Evolutionary conservation across 2,113 vertebrate genomes (phyloP), one percentile per base, ranked within the genome.

Genomic region (Sinosuthora webbiana): DNA sequence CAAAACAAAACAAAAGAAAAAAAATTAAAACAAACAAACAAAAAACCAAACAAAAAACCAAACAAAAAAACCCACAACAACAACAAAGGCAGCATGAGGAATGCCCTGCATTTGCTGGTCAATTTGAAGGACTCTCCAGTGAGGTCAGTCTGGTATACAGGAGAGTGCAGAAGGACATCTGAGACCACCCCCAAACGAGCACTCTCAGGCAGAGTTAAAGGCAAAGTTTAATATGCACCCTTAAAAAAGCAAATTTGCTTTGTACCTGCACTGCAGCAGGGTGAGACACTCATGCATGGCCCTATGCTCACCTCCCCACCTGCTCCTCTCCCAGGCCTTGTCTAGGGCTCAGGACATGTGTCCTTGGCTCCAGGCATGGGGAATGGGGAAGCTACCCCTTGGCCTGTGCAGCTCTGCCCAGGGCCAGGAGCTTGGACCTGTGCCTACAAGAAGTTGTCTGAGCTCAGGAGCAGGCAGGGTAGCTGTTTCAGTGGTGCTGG

Each of bases 261-360:
- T 62, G 17, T 37, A 30, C 17, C 21, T 70, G 33, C 0, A 0
- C 60, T 79, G 53, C 71, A 68, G 31, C 41, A 82, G 53, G 39
- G 37, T 60, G 33, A 84, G 65, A 83, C 52, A 63, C 22, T 15
- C 0, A 1, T 44, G 5, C 21, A 14, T 30, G 17, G 60, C 45
- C 68, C 20, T 47, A 6, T 33, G 7, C 10, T n/a, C 4, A 0
- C 57, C 31, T 89, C 39, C 47, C 18, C 10, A 39, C 12, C n/a
- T 82, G 42, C 47, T 67, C 3, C 52, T 82, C 44, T 71, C n/a
- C 10, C 50, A 85, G 3, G 53, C 45, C 21, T 41, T 20, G 14
- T 24, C 24, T 11, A 17, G 44, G 8, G 13, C 71, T 74, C 74
- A 41, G 42, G 30, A 5, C 1, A 0, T 0, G 0, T 33, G 80